A percentile compares a stretch with the other conserved stretches of the same genome.
Evolutionary conservation across 2,888 invertebrate species (phyloP).

Genomic region (Bembecia ichneumoniformis): DNA sequence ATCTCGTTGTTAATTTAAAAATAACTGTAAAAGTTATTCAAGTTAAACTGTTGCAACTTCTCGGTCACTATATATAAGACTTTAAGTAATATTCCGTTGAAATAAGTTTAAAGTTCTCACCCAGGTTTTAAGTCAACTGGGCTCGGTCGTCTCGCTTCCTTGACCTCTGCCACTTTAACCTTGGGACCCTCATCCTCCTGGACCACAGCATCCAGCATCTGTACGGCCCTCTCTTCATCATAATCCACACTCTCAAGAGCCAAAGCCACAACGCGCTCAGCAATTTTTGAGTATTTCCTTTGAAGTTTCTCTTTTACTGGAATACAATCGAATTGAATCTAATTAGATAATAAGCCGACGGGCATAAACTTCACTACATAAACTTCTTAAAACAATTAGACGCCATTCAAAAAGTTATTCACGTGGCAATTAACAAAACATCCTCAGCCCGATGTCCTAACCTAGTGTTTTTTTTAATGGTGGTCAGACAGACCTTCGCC

Average conservation of each 20-base stretch:
- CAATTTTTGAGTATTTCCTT: conserved; percentile 80
- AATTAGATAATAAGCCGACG: too few species aligned
- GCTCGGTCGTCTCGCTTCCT: conserved; percentile 23
- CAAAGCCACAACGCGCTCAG: conserved; percentile 85
- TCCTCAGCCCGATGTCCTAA: too few species aligned
- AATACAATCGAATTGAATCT: background rate
- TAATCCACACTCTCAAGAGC: conserved; percentile 91
- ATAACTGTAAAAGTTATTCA: too few species aligned
- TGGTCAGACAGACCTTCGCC: too few species aligned
- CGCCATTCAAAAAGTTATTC: too few species aligned
- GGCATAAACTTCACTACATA: too few species aligned
- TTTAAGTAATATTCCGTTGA: background rate
- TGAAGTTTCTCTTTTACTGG: conserved; percentile 80
- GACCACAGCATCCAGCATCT: conserved; percentile 81
- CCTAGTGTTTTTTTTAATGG: too few species aligned
- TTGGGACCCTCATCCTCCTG: conserved; percentile 73
- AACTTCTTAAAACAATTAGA: too few species aligned
- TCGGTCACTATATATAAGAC: too few species aligned
- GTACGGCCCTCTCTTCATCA: conserved; percentile 84
- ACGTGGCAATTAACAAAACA: too few species aligned
- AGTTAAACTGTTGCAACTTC: too few species aligned
- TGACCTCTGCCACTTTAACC: conserved; percentile 21
- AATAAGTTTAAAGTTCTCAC: conserved; percentile 26
- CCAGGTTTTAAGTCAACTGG: conserved; percentile 30
- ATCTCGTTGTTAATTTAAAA: too few species aligned